Evolutionary conservation across 1,140 invertebrate genomes (phyloP), one percentile per base, ranked within the genome.

Genomic region (Centruroides sculpturatus): DNA sequence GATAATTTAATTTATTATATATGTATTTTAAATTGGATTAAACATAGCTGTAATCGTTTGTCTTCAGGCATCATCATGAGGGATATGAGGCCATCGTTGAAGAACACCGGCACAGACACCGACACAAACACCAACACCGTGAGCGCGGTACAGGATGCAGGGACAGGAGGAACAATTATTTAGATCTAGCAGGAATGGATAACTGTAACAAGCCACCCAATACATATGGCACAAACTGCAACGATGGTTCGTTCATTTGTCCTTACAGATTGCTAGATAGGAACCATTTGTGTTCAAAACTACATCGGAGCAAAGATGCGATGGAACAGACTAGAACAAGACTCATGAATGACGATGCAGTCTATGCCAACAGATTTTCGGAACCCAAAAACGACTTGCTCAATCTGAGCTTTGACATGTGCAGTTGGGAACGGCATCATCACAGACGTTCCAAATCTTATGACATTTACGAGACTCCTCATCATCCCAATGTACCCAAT

Each of bases 71-170:
- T 60, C 69, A 70, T 48, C 69, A 67, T 69, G 72, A 73, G 48
- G 68, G 67, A 5, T 57, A 60, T 46, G 63, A 65, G 34, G 66
- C 68, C 47, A 41, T 58, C 81, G 85, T 86, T 81, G 83, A 86
- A 78, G 79, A 82, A 72, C 80, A 66, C 47, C 5, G 13, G 5
- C 63, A 59, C 3, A 41, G 65, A 55, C 41, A 41, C 8, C 41
- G 41, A 41, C 61, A 57, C 46, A 36, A 66, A 60, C 57, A 61
- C 35, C 53, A 61, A 53, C 46, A n/a, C 6, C 35, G 61, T n/a
- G 62, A 66, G 3, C 55, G 61, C 35, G 58, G 69, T 3, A 69
- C 69, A 50, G 73, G 74, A 64, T 71, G 71, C 57, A 69, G 71
- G 57, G 73, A 75, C 57, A 62, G 73, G 3, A 61, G 72, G 3